Base-by-base conservation (phyloP, 2,888 invertebrate species). In the Omphaloscelis lunosa region DNA sequence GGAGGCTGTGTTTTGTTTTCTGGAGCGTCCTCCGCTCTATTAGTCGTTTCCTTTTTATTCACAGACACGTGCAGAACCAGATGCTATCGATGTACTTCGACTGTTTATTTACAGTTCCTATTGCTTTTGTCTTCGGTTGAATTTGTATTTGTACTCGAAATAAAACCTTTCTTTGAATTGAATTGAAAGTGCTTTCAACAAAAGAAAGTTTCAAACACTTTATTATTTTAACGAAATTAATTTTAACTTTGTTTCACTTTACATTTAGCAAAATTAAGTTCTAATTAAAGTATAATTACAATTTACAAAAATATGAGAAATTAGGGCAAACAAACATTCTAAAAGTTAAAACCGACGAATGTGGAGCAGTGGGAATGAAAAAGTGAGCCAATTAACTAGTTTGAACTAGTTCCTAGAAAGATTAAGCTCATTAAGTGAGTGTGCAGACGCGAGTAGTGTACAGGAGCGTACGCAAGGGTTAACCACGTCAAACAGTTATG, bases 1-100 rank as follows among this genome's bases (percentile, higher is more conserved):
- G 91, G 90, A 84, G 91, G 84, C 89, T 91, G 88, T 90, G 92
- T 91, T 94, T 93, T 94, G 93, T 94, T 95, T 95, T 93, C 92
- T 87, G 69, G 88, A 85, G 86, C 87, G 88, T 90, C 88, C 89
- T 91, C 87, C 91, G 91, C 91, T 91, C 92, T 92, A 94, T 95
- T 94, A 93, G 93, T 89, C 90, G 87, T 90, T 92, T 91, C 88
- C 90, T 90, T 91, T 92, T 94, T 93, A 93, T 92, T 91, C 91
- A 79, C 76, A 89, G 89, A 90, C 91, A 92, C 91, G 91, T 91
- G 88, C 88, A 79, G 79, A 89, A 90, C 83, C 91, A 90, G 91
- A 91, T 90, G 90, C 90, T 90, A 89, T 91, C 88, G 88, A 90
- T 87, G 80, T 87, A 88, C 83, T 84, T 83, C 83, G 79, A 80